phyloP scores from a whole-genome alignment of 2,888 invertebrate genomes.

The Molorchus minor region DNA sequence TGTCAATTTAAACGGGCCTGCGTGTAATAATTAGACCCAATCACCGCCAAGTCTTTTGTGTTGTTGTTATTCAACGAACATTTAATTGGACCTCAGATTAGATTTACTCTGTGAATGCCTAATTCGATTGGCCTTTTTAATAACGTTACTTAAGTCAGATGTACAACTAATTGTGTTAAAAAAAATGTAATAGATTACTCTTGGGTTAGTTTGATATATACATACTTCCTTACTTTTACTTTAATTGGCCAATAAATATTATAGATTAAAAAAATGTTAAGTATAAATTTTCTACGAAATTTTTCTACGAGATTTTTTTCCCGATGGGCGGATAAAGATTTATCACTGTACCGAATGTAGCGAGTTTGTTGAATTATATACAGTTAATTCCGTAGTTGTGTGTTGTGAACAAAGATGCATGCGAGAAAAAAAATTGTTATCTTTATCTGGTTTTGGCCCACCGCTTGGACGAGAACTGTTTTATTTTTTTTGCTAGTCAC shows the following conservation, averaged over 20 bases:
- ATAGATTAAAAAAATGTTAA: no score
- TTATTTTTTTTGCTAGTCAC: slow-evolving; percentile 14
- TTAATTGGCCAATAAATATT: no score
- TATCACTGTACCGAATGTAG: no score
- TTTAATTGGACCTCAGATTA: slow-evolving; percentile 1
- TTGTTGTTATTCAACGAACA: slow-evolving; percentile 2
- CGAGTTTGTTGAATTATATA: no score
- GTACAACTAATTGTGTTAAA: no score
- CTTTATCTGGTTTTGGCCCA: slow-evolving; percentile 4
- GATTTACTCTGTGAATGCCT: not conserved
- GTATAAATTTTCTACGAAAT: not conserved
- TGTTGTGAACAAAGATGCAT: not conserved
- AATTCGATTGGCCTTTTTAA: slow-evolving; percentile 3
- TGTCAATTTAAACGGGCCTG: slow-evolving; percentile 29
- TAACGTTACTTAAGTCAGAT: no score
- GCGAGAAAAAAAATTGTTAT: not conserved
- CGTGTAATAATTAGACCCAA: slow-evolving; percentile 24
- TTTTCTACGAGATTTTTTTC: no score
- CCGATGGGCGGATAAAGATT: no score
- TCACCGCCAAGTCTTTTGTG: slow-evolving; percentile 15
- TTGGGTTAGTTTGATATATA: no score
- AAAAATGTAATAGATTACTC: no score
- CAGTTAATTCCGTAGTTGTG: slow-evolving; percentile 8
- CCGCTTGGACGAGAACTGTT: not conserved
- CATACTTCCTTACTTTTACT: no score